Base-by-base conservation (phyloP, 1,140 invertebrate species). In the Leptopilina clavipes region DNA sequence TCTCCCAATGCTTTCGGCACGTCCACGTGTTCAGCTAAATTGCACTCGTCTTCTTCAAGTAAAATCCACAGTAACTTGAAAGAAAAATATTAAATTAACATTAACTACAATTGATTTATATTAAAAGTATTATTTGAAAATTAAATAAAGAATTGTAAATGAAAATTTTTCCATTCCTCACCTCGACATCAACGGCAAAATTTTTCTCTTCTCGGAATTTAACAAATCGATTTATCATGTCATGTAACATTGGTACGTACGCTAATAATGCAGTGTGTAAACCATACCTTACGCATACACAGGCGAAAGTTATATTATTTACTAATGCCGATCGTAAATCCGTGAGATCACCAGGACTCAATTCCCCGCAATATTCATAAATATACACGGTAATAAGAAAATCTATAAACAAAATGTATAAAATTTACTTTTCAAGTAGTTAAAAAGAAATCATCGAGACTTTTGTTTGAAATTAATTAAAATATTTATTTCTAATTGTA, bases 1-100 rank as follows among this genome's bases (percentile, higher is more conserved):
- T 99, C 98, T 3, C 97, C 97, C 12, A 99, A 90, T n/a, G 94
- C 94, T 92, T 99, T 99, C 0, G 98, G 98, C 0, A 98, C 96
- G 88, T 99, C 97, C 5, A 97, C 90, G 78, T 94, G 93, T 81
- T 94, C 93, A 0, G 93, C 93, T 11, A 95, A 87, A 6, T 92
- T 90, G 76, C 92, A 91, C 48, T 94, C 94, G 1, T 92, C 89
- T 84, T 96, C 95, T 82, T 95, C 93, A 1, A 95, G 89, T 3
- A 96, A 87, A 31, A 65, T 65, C 59, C 59, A 65, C 5, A 65
- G 22, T n/a, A 65, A 22, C 59, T 59, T 25, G 1, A 31, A 65
- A 65, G n/a, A 65, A 31, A n/a, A n/a, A n/a, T n/a, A n/a, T n/a
- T n/a, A n/a, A n/a, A n/a, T n/a, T n/a, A n/a, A n/a, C n/a, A n/a